Percentiles rank a stretch among this genome's conserved stretches.
Conservation (phyloP, 2,113 vertebrate species). For the Tragelaphus buxtoni region DNA sequence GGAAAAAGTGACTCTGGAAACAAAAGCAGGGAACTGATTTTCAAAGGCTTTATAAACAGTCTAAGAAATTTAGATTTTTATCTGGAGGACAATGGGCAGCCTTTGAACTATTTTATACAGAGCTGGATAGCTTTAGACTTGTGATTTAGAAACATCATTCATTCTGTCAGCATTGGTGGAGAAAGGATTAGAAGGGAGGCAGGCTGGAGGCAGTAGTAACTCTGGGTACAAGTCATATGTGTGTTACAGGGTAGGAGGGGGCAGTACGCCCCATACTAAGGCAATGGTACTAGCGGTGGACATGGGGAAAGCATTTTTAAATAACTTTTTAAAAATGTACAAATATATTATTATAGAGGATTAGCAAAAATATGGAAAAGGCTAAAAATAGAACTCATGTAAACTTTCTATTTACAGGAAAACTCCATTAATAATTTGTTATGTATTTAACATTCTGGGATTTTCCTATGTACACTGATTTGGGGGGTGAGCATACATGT, state of each 20-base stretch:
- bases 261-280: not conserved
- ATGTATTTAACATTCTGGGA: not conserved
- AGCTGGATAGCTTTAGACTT: constrained; percentile 21
- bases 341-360: not conserved
- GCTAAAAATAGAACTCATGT: constrained; percentile 2
- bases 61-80: constrained; percentile 39
- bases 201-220: not conserved
- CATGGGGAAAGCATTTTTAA: not conserved
- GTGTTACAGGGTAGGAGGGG: not conserved
- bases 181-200: constrained; percentile 1
- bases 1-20: not conserved
- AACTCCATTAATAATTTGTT: not conserved
- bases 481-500: not conserved
- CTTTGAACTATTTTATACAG: constrained; percentile 11
- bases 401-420: constrained; percentile 23
- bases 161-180: not conserved
- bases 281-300: not conserved
- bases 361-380: constrained; percentile 18
- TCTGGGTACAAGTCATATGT: not conserved
- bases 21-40: not conserved
- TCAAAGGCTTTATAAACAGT: constrained; percentile 31
- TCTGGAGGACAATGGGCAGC: not conserved
- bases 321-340: not conserved
- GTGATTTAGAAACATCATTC: constrained; percentile 15
- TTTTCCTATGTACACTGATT: not conserved